Conservation (phyloP, 2,797 vertebrate genomes). For the Decapterus maruadsi region DNA sequence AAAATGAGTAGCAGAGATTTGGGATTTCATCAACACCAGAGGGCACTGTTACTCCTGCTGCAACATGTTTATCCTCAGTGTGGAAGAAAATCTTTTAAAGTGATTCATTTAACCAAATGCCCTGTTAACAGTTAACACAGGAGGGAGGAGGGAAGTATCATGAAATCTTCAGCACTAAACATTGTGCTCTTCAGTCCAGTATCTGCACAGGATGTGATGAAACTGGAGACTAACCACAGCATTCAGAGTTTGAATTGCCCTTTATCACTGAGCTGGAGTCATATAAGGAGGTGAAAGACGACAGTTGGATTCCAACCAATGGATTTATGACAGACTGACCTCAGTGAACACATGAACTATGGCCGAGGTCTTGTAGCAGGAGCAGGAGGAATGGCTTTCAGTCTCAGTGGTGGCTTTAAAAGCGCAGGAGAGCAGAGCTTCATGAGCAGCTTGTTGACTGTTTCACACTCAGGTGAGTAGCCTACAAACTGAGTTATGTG, state of each 20-base stretch:
- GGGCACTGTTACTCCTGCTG: background rate
- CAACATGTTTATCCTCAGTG: background rate
- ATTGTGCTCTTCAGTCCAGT: constrained; percentile 7
- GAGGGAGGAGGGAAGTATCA: background rate
- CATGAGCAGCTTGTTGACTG: background rate
- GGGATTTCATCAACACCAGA: background rate
- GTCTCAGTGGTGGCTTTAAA: constrained; percentile 33
- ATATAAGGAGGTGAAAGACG: constrained; percentile 33
- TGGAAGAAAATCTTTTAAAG: background rate
- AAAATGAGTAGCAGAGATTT: background rate
- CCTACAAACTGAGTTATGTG: background rate
- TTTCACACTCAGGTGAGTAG: constrained; percentile 60
- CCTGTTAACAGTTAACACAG: background rate
- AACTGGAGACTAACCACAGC: constrained; percentile 24
- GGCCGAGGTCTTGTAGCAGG: constrained; percentile 36
- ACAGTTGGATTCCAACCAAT: constrained; percentile 18
- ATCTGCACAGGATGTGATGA: constrained; percentile 46
- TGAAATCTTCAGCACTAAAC: background rate
- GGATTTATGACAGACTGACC: constrained; percentile 60
- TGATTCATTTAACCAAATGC: background rate
- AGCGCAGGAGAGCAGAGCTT: constrained; percentile 21
- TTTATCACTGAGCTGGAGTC: constrained; percentile 55
- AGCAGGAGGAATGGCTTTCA: constrained; percentile 14
- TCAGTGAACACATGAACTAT: constrained; percentile 56
- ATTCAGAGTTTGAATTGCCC: background rate